Conservation (phyloP, 2,888 invertebrate genomes). For the Limnephilus rhombicus region DNA sequence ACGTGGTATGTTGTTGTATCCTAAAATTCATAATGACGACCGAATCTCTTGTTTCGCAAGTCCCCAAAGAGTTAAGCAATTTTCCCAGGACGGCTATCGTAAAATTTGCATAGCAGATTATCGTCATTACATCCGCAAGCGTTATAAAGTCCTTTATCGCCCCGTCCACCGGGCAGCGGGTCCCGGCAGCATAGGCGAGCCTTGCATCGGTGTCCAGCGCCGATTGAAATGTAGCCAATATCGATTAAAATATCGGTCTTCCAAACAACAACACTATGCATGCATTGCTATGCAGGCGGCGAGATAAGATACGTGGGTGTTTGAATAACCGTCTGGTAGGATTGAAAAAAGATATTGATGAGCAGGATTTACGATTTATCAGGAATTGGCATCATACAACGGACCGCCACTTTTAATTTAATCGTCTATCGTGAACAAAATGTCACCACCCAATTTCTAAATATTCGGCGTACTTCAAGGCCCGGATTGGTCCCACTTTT, state of each 20-base stretch:
- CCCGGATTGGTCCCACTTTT: not conserved
- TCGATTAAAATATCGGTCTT: conserved; percentile 14
- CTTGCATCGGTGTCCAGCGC: not conserved
- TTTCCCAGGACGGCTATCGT: conserved; percentile 24
- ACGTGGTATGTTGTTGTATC: not conserved
- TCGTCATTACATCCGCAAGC: conserved; percentile 41
- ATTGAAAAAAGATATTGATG: not conserved
- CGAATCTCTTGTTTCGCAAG: not conserved
- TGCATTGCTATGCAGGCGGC: not conserved
- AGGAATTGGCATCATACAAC: not conserved
- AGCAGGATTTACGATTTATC: not conserved
- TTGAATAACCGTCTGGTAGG: not conserved
- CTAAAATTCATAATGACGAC: not conserved
- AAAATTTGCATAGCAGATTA: conserved; percentile 41
- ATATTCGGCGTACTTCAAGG: not conserved
- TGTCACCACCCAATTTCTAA: not conserved
- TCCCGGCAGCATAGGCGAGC: not conserved
- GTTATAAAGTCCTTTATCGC: conserved; percentile 28
- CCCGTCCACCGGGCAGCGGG: not conserved
- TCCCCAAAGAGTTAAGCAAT: conserved; percentile 4
- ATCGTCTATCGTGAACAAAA: not conserved
- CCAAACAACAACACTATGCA: not conserved
- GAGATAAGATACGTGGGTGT: not conserved
- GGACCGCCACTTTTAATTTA: not conserved
- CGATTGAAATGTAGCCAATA: conserved; percentile 20